Conservation (phyloP, 1,140 invertebrate genomes). For the Lethrus apterus region DNA sequence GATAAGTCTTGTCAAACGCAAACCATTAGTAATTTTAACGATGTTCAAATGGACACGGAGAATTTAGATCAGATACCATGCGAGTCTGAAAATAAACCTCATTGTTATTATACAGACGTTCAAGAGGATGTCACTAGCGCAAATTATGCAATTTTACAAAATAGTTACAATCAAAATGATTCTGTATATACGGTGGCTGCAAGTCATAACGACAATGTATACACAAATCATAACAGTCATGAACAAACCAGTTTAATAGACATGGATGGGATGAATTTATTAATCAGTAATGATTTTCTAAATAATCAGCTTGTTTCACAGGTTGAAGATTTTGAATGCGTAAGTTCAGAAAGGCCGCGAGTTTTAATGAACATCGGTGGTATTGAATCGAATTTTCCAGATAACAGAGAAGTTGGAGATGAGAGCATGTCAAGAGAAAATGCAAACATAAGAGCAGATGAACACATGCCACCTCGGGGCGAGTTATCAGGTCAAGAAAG, state of each 20-base stretch:
- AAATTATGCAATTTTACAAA: slow-evolving; percentile 1
- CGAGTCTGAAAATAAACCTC: slow-evolving; percentile 1
- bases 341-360: slow-evolving; percentile 21
- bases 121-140: slow-evolving; percentile 3
- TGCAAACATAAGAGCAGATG: slow-evolving; percentile 71
- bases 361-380: slow-evolving; percentile 34
- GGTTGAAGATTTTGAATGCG: slow-evolving; percentile 31
- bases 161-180: slow-evolving; percentile 2
- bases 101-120: slow-evolving; percentile 6
- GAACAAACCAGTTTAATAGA: slow-evolving; percentile 24
- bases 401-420: slow-evolving; percentile 43
- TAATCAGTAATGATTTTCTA: slow-evolving; percentile 31
- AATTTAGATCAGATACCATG: slow-evolving; percentile 2
- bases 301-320: slow-evolving; percentile 26
- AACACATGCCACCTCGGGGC: slow-evolving; percentile 74
- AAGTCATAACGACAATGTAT: slow-evolving; percentile 1
- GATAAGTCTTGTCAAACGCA: slow-evolving; percentile 37
- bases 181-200: slow-evolving; percentile 3
- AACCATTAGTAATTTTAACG: slow-evolving; percentile 16
- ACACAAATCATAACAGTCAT: background rate
- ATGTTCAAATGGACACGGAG: slow-evolving; percentile 14
- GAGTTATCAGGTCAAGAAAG: slow-evolving; percentile 68
- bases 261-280: slow-evolving; percentile 33
- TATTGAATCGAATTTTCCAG: slow-evolving; percentile 17
- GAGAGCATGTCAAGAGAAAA: slow-evolving; percentile 52